Evolutionary conservation across 2,888 invertebrate genomes (phyloP), one percentile per base, ranked within the genome.

Genomic region (Ophion ventricosus): DNA sequence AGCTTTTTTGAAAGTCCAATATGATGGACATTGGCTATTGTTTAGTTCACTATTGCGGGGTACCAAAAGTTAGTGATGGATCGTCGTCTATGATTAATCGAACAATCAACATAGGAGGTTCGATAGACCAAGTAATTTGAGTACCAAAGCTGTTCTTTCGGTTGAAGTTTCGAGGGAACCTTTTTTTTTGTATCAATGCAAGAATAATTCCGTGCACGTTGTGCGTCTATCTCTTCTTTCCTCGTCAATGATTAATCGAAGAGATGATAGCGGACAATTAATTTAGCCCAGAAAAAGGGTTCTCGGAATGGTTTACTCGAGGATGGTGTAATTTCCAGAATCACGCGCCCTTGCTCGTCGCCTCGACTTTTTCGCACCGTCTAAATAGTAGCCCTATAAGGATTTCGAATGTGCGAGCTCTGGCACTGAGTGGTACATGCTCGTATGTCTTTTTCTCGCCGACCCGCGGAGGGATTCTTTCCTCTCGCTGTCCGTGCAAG

Each of bases 371-470:
- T 80, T 80, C 79, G 26, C 82, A 80, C 72, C 79, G 64, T 77
- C 43, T 69, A 80, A 82, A 80, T 26, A 77, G 43, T 69, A 73
- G 69, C 77, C 72, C 57, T 43, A 40, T 20, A 59, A 66, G 61
- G 56, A 80, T 79, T 73, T 61, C 63, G 67, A 17, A 17, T 29
- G 54, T 63, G 49, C 56, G 57, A 80, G 78, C 72, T 72, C 49
- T 63, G 64, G 43, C 80, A 56, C 72, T 69, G 61, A 54, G 61
- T 70, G 40, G 26, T 59, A 23, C 23, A 78, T 4, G 90, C 88
- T 91, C 92, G 89, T 91, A 91, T 89, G 90, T 93, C 92, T 93
- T 92, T 92, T 92, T 92, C 92, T 91, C 92, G 89, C 91, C 91
- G 90, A 89, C 89, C 80, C 83, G 86, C 86, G 88, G 88, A 83